Evolutionary conservation across 2,113 vertebrate genomes (phyloP).

Genomic region (Nannobrachium achirus): DNA sequence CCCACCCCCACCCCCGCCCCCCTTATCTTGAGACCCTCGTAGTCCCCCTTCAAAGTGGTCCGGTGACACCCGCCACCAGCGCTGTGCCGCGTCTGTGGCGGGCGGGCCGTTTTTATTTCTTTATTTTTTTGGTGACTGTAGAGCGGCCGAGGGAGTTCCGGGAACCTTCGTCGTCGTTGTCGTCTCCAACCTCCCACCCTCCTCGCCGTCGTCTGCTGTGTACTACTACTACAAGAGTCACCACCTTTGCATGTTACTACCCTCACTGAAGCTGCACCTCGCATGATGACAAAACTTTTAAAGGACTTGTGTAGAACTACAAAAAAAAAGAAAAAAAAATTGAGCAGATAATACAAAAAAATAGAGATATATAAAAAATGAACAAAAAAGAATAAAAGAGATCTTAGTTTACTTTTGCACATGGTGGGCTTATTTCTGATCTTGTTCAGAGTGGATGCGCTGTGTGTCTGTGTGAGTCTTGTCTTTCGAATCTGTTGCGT

Average conservation of each 20-base stretch:
- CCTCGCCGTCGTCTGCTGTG: conserved; percentile 57
- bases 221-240: conserved; percentile 62
- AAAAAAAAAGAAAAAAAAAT: conserved; percentile 53
- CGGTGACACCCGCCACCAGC: conserved; percentile 14
- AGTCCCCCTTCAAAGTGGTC: conserved; percentile 51
- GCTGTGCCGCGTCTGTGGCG: conserved; percentile 10
- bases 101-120: background rate
- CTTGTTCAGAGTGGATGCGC: background rate
- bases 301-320: conserved; percentile 75
- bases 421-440: conserved; percentile 60
- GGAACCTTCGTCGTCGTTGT: conserved; percentile 11
- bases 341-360: conserved; percentile 48
- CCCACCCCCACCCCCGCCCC: conserved; percentile 4
- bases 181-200: conserved; percentile 24
- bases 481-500: no score
- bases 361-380: conserved; percentile 76
- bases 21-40: background rate
- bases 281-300: conserved; percentile 82
- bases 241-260: conserved; percentile 80
- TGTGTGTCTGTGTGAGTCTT: conserved; percentile 1
- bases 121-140: conserved; percentile 28
- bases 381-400: conserved; percentile 80
- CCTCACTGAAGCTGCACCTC: conserved; percentile 82
- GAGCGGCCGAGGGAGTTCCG: conserved; percentile 8
- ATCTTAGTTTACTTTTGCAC: conserved; percentile 82